A percentile compares a stretch with the other conserved stretches of the same genome.
Evolutionary conservation across 2,888 invertebrate species (phyloP).

Genomic region (Macrophya annulata): DNA sequence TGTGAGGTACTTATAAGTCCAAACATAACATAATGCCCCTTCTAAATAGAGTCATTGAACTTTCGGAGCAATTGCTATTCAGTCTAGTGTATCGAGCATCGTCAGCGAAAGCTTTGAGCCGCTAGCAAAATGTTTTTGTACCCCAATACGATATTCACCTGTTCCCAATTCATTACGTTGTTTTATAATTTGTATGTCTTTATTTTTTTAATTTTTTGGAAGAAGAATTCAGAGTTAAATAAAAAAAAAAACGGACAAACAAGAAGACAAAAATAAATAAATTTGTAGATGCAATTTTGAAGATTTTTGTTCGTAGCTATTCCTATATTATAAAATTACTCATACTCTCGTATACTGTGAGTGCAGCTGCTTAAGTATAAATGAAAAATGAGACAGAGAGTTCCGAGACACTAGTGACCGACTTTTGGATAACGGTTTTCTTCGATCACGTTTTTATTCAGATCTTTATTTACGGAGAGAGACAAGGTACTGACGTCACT

Average conservation of each 20-base stretch:
- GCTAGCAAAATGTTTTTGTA: neutral
- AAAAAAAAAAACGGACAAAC: too few relatives aligned
- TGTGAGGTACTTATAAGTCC: neutral
- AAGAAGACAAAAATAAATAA: neutral
- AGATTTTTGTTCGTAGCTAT: neutral
- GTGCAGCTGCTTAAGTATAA: neutral
- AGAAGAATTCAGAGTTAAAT: neutral
- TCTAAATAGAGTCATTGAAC: conserved; percentile 30
- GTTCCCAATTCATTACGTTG: neutral
- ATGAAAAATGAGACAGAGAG: neutral
- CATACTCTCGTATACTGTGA: neutral
- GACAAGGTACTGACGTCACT: neutral
- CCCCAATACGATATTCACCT: neutral
- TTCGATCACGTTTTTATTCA: neutral
- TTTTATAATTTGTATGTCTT: neutral
- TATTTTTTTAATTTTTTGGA: neutral
- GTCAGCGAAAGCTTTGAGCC: conserved; percentile 23
- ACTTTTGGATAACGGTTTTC: conserved; percentile 28
- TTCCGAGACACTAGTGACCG: conserved; percentile 16
- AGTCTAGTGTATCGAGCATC: conserved; percentile 30
- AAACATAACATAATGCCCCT: neutral
- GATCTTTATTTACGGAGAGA: neutral
- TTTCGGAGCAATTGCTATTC: conserved; percentile 7
- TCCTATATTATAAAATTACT: neutral
- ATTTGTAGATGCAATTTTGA: neutral